Conservation (phyloP, 2,888 invertebrate genomes). For the Meta bourneti region DNA sequence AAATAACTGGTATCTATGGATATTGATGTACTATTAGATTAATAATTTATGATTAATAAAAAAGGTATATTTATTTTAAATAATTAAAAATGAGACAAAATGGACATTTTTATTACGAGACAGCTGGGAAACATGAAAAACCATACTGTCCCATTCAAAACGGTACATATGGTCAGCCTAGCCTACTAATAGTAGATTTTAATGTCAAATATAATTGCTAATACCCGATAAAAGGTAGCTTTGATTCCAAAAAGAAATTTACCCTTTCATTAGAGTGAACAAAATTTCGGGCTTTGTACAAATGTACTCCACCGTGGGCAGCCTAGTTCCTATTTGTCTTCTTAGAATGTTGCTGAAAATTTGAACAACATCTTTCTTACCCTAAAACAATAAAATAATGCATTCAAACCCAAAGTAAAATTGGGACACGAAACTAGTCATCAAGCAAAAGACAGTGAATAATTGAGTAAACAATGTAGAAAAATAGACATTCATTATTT, state of each 20-base stretch:
- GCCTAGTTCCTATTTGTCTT: conserved; percentile 98
- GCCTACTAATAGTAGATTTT: too few relatives aligned
- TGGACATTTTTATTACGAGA: too few relatives aligned
- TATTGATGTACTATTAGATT: too few relatives aligned
- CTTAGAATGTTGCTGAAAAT: conserved; percentile 99
- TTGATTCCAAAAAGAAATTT: conserved; percentile 79
- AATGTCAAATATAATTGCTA: neutral
- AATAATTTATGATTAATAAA: too few relatives aligned
- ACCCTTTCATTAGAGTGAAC: conserved; percentile 97
- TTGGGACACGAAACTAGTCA: neutral
- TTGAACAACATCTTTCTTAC: conserved; percentile 99
- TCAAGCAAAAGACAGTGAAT: neutral
- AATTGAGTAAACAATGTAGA: neutral
- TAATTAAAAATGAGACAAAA: too few relatives aligned
- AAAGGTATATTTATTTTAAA: too few relatives aligned
- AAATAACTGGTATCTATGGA: too few relatives aligned
- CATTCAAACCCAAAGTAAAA: neutral
- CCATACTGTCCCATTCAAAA: too few relatives aligned
- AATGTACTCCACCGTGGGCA: conserved; percentile 99
- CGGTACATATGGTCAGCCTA: too few relatives aligned
- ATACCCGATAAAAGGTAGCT: neutral
- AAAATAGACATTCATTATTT: neutral
- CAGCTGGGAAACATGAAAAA: too few relatives aligned
- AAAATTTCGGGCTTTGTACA: conserved; percentile 98
- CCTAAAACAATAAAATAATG: conserved; percentile 83